phyloP scores from a whole-genome alignment of 2,888 invertebrate species.

The Lasioglossum leucozonium region DNA sequence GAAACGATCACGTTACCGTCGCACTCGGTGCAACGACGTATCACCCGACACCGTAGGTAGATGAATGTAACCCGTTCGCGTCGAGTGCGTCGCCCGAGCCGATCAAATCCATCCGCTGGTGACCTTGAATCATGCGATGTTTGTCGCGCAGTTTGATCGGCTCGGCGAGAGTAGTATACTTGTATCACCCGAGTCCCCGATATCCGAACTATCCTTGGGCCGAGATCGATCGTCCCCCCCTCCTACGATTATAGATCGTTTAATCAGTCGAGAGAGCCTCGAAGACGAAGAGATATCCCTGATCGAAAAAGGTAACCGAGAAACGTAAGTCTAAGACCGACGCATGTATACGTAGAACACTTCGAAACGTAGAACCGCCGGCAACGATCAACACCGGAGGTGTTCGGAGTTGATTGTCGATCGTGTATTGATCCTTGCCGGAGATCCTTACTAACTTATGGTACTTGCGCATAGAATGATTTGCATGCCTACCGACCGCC shows the following conservation, averaged over 20 bases:
- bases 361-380: background rate
- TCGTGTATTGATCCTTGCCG: conserved; percentile 32
- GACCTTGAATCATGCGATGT: background rate
- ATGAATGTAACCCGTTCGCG: conserved; percentile 28
- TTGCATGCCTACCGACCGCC: conserved; percentile 70
- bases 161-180: background rate
- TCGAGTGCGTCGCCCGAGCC: conserved; percentile 25
- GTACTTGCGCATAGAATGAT: conserved; percentile 66
- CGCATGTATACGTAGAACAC: conserved; percentile 51
- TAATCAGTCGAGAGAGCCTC: background rate
- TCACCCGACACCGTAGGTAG: conserved; percentile 40
- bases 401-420: background rate
- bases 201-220: background rate
- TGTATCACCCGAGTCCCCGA: background rate
- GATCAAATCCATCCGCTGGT: conserved; percentile 7
- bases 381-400: conserved; percentile 38
- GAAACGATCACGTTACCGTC: conserved; percentile 14
- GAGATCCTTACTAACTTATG: conserved; percentile 25
- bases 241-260: background rate
- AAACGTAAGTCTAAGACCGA: conserved; percentile 49
- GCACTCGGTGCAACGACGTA: conserved; percentile 12
- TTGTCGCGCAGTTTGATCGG: conserved; percentile 15
- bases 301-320: conserved; percentile 20
- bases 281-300: background rate
- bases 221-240: background rate